phyloP scores from a whole-genome alignment of 2,113 vertebrate genomes.

The Mastomys coucha region DNA sequence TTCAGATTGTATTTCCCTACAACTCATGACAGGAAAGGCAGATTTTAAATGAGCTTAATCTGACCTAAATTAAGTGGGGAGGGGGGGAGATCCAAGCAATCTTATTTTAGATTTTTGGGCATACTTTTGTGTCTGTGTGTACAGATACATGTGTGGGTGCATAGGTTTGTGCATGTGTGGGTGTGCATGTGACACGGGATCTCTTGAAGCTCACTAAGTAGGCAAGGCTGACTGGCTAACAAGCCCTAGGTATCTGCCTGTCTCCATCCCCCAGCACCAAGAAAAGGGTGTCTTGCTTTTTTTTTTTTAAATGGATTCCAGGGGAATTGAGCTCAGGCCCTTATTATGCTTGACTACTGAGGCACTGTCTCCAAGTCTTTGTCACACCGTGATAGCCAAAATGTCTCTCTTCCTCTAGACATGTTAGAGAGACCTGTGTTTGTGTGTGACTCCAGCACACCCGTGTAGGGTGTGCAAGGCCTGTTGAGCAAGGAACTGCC shows the following conservation, averaged over 20 bases:
- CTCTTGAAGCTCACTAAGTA: not conserved
- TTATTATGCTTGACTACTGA: not conserved
- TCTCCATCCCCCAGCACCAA: not conserved
- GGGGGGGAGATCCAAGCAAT: not conserved
- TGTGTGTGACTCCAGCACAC: accelerated
- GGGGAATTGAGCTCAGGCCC: not conserved
- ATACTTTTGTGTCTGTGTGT: not conserved
- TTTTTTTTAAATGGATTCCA: not conserved
- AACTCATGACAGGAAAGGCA: not conserved
- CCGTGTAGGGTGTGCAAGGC: not conserved
- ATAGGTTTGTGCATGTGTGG: not conserved
- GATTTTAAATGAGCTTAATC: not conserved
- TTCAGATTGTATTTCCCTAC: accelerated
- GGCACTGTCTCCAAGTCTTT: not conserved
- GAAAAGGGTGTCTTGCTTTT: not conserved
- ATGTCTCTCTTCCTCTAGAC: not conserved
- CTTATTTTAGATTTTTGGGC: not conserved
- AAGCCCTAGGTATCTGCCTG: no score
- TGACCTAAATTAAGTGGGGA: not conserved
- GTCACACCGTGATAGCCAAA: not conserved
- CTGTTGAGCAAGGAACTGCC: not conserved
- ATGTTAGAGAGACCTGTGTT: accelerated
- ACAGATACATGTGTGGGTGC: not conserved
- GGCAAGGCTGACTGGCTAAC: not conserved
- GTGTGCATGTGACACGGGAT: not conserved